Evolutionary conservation across 2,797 vertebrate species (phyloP).

Genomic region (Graptemys geographica): DNA sequence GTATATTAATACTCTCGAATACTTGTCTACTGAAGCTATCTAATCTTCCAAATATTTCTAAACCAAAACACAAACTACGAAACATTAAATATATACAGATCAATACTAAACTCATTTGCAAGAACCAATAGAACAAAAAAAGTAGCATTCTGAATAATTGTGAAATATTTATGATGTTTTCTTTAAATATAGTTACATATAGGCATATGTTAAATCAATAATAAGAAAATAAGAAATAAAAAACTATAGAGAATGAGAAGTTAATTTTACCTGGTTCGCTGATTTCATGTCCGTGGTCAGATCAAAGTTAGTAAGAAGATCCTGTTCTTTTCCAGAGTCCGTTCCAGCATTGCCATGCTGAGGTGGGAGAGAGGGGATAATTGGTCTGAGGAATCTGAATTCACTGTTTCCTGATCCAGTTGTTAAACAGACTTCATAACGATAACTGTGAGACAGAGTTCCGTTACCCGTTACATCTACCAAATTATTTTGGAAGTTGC

Average conservation of each 20-base stretch:
- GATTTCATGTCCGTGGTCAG: neutral
- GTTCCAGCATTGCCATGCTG: neutral
- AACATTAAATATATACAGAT: neutral
- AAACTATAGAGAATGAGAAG: neutral
- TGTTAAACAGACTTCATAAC: constrained; percentile 18
- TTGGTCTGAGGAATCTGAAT: constrained; percentile 29
- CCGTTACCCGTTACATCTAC: neutral
- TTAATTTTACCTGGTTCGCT: neutral
- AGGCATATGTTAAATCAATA: neutral
- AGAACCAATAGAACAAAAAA: neutral
- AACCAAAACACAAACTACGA: neutral
- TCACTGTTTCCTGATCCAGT: neutral
- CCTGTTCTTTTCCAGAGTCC: neutral
- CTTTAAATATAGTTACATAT: neutral
- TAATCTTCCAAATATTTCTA: neutral
- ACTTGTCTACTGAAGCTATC: too few relatives aligned
- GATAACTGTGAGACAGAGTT: neutral
- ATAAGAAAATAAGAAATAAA: neutral
- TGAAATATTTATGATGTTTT: neutral
- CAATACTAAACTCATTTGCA: neutral
- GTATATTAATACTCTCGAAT: too few relatives aligned
- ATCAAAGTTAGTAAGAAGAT: neutral
- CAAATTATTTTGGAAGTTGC: neutral
- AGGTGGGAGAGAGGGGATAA: neutral
- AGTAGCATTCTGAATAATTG: neutral